These are phyloP conservation scores for Tetramorium alpestre DNA, from an alignment of 1,140 invertebrate species.

Conservation along the genomic window DNA sequence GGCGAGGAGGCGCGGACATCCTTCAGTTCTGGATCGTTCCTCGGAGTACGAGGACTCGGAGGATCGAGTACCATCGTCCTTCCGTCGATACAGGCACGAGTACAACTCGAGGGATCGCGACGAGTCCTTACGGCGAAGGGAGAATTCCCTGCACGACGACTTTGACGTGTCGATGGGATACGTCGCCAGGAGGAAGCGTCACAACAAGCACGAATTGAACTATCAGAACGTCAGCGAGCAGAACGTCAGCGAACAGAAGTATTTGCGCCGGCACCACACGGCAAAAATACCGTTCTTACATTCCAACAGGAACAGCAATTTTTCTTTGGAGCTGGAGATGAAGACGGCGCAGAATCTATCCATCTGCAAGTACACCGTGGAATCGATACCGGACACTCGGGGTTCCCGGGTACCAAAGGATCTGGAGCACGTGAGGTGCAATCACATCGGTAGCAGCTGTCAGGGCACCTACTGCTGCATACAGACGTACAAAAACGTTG, in stretches of 20 bases:
- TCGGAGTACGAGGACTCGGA: neutral
- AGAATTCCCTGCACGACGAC: neutral
- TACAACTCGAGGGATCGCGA: neutral
- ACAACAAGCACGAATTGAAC: neutral
- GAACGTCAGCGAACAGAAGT: too few species aligned
- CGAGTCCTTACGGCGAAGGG: neutral
- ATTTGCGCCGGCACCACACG: too few species aligned
- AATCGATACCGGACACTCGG: constrained; percentile 47
- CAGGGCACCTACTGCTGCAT: constrained; percentile 67
- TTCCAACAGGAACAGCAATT: neutral
- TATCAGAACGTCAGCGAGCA: neutral
- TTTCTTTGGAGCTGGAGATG: constrained; percentile 61
- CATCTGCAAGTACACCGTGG: constrained; percentile 72
- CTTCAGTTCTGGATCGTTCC: neutral
- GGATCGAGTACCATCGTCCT: neutral
- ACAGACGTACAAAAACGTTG: constrained; percentile 69
- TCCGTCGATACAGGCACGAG: neutral
- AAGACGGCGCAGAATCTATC: constrained; percentile 66
- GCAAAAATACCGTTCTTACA: too few species aligned
- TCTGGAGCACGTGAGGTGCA: constrained; percentile 71
- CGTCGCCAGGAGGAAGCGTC: neutral
- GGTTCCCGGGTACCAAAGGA: constrained; percentile 36
- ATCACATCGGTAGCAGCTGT: constrained; percentile 62
- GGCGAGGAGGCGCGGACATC: neutral
- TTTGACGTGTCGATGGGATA: neutral